Conservation (phyloP, 2,797 vertebrate species). For the Tangara arthus region DNA sequence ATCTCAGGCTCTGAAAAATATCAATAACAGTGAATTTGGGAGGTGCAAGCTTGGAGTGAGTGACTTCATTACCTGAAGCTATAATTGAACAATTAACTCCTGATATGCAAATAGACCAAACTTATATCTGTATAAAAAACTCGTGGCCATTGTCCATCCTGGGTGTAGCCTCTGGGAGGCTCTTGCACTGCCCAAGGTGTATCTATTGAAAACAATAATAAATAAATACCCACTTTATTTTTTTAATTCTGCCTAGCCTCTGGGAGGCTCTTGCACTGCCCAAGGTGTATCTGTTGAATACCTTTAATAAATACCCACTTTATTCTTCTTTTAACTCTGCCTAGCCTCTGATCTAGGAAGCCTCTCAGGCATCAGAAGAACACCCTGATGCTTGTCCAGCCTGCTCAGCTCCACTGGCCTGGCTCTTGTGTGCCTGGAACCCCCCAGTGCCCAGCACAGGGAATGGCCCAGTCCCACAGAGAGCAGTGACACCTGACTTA, state of each 20-base stretch:
- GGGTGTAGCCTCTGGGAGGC: background rate
- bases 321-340: background rate
- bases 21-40: background rate
- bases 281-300: background rate
- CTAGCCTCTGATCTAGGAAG: background rate
- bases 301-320: background rate
- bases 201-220: no score
- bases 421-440: background rate
- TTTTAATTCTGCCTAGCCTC: background rate
- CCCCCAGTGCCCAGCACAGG: background rate
- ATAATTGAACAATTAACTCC: background rate
- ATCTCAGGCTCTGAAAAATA: background rate
- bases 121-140: background rate
- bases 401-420: background rate
- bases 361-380: background rate
- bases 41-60: background rate
- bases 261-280: background rate
- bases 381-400: background rate
- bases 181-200: background rate
- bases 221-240: background rate
- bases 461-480: rapidly evolving
- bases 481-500: rapidly evolving
- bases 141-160: rapidly evolving
- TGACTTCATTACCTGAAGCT: background rate
- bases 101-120: background rate